A percentile compares a stretch with the other conserved stretches of the same genome.
These are phyloP conservation scores for Pungitius pungitius DNA, from an alignment of 2,113 vertebrate genomes.

Conservation along the genomic window DNA sequence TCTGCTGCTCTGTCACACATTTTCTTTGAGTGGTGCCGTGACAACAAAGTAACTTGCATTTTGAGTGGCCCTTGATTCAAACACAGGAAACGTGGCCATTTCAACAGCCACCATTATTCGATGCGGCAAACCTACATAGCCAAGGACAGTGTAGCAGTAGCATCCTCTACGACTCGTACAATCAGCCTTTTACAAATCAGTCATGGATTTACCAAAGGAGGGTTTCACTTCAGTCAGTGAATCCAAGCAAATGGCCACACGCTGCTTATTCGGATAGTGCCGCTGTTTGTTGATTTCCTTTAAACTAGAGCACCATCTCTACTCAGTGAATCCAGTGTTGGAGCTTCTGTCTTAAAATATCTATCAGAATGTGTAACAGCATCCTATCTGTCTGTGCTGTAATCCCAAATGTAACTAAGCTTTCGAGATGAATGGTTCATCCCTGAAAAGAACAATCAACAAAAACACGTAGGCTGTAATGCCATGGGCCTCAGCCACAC, in stretches of 20 bases:
- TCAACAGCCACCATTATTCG: not conserved
- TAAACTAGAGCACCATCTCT: constrained; percentile 8
- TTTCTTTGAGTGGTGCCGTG: constrained; percentile 42
- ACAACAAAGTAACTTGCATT: constrained; percentile 34
- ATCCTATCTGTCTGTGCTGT: constrained; percentile 63
- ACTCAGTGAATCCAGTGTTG: constrained; percentile 1
- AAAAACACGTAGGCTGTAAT: constrained; percentile 36
- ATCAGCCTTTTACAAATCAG: constrained; percentile 19
- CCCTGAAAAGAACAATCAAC: constrained; percentile 26
- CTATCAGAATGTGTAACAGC: constrained; percentile 61
- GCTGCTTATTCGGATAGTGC: not conserved
- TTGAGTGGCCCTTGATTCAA: constrained; percentile 25
- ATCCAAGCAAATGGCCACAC: not conserved
- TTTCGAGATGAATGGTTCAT: constrained; percentile 71
- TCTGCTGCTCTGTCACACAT: constrained; percentile 58
- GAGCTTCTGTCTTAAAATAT: constrained; percentile 52
- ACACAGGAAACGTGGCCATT: constrained; percentile 10
- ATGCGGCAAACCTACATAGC: not conserved
- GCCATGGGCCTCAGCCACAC: constrained; percentile 62
- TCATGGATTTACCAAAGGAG: not conserved
- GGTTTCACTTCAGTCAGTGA: constrained; percentile 17
- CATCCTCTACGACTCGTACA: not conserved
- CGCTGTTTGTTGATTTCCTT: constrained; percentile 25
- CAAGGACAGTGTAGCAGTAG: not conserved
- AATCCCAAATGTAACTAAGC: constrained; percentile 70